Base-by-base conservation (phyloP, 2,113 vertebrate genomes). In the Steatornis caripensis region DNA sequence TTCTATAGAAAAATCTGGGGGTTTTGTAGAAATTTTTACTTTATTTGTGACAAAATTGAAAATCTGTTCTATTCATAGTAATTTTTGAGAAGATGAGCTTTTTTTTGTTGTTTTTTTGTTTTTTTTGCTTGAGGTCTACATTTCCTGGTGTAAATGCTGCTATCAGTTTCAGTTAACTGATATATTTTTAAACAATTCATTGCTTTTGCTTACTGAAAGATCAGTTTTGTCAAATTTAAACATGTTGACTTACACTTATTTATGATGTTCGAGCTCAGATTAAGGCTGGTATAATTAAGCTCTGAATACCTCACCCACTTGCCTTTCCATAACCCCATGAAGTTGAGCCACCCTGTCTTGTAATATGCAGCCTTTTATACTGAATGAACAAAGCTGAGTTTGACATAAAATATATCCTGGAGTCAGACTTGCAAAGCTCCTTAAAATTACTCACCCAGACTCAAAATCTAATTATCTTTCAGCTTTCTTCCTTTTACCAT, bases 401-500 rank as follows among this genome's bases (percentile, higher is more conserved):
- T 97, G 90, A 92, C 72, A 81, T 79, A 78, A 92, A 92, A 84
- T 96, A 87, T 89, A 84, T 92, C 83, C 76, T n/a, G 36, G 43
- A 94, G 83, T 94, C 64, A 88, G 51, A 70, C 85, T 96, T 84
- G 55, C 57, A 94, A 86, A 95, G 75, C 88, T 96, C 82, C 82
- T 92, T 90, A 92, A 95, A 93, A 93, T 96, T 93, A 93, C 82
- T 94, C 79, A 92, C 27, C 62, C 66, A 84, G 66, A 49, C 58
- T 90, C 19, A 58, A 90, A 93, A 96, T 93, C 75, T 91, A 91
- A 93, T 94, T 85, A 87, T 94, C 87, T 94, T 96, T 89, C 78
- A 90, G 70, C 53, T 86, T 96, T 81, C 64, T 84, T 89, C 72
- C 61, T 89, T 92, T 95, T 95, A 62, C 39, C 51, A 68, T 55